These are phyloP conservation scores for Stratiomys singularior DNA, from an alignment of 2,888 invertebrate species.

Conservation along the genomic window DNA sequence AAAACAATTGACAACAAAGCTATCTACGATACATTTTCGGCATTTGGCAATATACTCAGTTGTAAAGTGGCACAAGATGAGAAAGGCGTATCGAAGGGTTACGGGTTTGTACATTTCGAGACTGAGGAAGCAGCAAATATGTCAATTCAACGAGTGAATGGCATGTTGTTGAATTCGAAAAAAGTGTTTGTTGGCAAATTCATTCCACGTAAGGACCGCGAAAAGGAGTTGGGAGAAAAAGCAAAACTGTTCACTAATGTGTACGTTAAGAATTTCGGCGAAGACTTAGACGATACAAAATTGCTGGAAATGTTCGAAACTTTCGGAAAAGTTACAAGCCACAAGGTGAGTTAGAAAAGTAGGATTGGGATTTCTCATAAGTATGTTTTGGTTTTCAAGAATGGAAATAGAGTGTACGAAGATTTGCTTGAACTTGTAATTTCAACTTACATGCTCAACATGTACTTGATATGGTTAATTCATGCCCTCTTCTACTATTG, in stretches of 20 bases:
- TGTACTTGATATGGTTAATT: too few relatives aligned
- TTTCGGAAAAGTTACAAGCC: conserved; percentile 92
- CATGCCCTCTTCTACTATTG: too few relatives aligned
- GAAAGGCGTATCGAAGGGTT: conserved; percentile 92
- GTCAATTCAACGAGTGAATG: conserved; percentile 98
- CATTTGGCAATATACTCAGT: conserved; percentile 98
- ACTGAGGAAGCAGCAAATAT: conserved; percentile 97
- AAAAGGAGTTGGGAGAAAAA: conserved; percentile 97
- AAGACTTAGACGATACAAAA: conserved; percentile 91
- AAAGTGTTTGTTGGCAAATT: conserved; percentile 99
- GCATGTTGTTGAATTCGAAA: conserved; percentile 97
- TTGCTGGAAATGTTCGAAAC: conserved; percentile 90
- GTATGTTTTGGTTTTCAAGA: too few relatives aligned
- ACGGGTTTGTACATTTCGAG: conserved; percentile 99
- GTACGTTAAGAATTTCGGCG: conserved; percentile 98
- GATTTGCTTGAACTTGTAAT: too few relatives aligned
- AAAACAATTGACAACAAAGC: conserved; percentile 99
- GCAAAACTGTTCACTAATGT: conserved; percentile 98
- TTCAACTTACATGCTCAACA: too few relatives aligned
- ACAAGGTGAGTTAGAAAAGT: conserved; percentile 72
- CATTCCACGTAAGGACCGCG: conserved; percentile 96
- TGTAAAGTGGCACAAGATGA: conserved; percentile 99
- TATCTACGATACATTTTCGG: conserved; percentile 98
- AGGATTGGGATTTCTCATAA: neutral
- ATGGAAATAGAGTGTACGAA: too few relatives aligned